These are phyloP conservation scores for Heliconius ethilla DNA, from an alignment of 2,888 invertebrate species.

Conservation along the genomic window DNA sequence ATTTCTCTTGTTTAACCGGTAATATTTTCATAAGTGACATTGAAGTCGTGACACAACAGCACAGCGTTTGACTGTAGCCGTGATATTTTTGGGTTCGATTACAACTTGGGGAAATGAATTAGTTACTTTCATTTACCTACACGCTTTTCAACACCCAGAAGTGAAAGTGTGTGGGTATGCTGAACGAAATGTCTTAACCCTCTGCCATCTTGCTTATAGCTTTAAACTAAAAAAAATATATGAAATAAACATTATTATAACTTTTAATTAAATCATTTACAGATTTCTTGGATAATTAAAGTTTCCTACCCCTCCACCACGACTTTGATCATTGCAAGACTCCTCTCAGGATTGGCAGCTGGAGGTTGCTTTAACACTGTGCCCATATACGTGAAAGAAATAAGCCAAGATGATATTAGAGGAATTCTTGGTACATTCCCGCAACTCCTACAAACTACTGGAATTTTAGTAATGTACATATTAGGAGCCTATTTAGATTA, in stretches of 20 bases:
- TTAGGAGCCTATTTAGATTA: constrained; percentile 64
- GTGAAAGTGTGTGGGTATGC: too few relatives aligned
- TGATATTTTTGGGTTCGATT: too few relatives aligned
- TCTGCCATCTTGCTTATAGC: too few relatives aligned
- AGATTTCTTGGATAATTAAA: constrained; percentile 66
- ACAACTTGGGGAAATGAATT: too few relatives aligned
- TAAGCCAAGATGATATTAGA: constrained; percentile 64
- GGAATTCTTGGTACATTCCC: constrained; percentile 61
- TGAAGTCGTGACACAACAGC: too few relatives aligned
- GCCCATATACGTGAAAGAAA: constrained; percentile 67
- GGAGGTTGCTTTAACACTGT: constrained; percentile 63
- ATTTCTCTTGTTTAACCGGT: too few relatives aligned
- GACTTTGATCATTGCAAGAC: constrained; percentile 58
- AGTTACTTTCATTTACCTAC: too few relatives aligned
- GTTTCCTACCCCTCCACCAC: constrained; percentile 52
- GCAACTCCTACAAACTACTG: constrained; percentile 59
- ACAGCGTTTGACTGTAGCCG: too few relatives aligned
- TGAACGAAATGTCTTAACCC: too few relatives aligned
- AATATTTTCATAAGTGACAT: too few relatives aligned
- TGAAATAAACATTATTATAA: background rate
- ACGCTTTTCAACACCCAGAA: too few relatives aligned
- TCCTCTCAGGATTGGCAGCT: constrained; percentile 60
- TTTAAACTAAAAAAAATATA: background rate
- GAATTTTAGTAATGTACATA: constrained; percentile 61
- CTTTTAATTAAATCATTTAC: constrained; percentile 30